Conservation (phyloP, 1,140 invertebrate genomes). For the Ruditapes philippinarum region DNA sequence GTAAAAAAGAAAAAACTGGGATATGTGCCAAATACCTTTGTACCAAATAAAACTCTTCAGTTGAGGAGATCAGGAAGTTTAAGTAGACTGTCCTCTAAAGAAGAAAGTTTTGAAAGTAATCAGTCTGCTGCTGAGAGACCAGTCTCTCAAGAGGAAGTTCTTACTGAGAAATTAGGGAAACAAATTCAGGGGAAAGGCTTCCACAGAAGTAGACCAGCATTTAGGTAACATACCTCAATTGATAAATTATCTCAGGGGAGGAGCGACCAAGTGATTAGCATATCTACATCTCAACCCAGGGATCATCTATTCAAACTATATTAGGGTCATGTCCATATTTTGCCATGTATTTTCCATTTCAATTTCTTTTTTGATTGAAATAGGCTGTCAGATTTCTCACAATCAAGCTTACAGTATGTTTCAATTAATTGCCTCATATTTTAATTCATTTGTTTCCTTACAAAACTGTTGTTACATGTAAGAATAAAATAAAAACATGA, state of each 20-base stretch:
- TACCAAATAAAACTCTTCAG: slow-evolving; percentile 78
- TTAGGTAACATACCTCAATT: neutral
- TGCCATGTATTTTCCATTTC: too few relatives aligned
- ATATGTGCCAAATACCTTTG: slow-evolving; percentile 78
- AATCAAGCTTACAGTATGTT: too few relatives aligned
- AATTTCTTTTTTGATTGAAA: too few relatives aligned
- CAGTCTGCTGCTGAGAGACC: neutral
- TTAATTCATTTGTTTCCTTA: too few relatives aligned
- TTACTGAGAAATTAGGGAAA: neutral
- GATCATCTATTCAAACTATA: too few relatives aligned
- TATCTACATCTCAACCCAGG: too few relatives aligned
- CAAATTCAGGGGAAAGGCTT: neutral
- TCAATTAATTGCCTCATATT: too few relatives aligned
- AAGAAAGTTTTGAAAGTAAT: neutral
- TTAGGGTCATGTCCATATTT: too few relatives aligned
- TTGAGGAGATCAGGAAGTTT: slow-evolving; percentile 76
- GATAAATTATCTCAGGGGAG: neutral
- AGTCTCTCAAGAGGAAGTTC: neutral
- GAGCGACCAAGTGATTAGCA: too few relatives aligned
- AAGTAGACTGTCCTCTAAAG: slow-evolving; percentile 56
- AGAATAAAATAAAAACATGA: too few relatives aligned
- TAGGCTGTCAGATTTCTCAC: too few relatives aligned
- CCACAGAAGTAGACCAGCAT: neutral
- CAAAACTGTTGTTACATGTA: too few relatives aligned
- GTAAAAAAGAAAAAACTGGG: slow-evolving; percentile 64